Evolutionary conservation across 1,140 invertebrate genomes (phyloP), one percentile per base, ranked within the genome.

Genomic region (Cyrtorhinus lividipennis): DNA sequence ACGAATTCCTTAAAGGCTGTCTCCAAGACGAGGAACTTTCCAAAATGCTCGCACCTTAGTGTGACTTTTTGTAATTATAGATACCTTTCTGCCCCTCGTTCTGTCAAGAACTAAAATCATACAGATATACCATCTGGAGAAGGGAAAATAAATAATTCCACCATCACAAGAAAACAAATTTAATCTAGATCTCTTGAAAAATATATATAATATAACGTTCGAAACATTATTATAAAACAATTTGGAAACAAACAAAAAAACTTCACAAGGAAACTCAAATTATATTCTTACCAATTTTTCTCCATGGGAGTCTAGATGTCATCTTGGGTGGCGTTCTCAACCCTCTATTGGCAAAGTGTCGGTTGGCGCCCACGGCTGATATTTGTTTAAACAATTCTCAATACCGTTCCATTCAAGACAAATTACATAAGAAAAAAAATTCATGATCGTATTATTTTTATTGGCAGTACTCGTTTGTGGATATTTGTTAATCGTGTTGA

Each of bases 1-100:
- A 98, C 66, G 96, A 99, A 77, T 99, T 99, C 77, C 85, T 99
- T 24, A 95, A 97, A 75, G 96, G 96, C 56, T 99, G 96, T 74
- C 84, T 98, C 70, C 92, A 97, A 73, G 96, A 99, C 73, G 93
- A 95, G 75, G 91, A 95, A 72, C 81, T 98, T 44, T 95, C 91
- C 62, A 93, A 94, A 77, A 94, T 95, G 89, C 78, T 95, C 68
- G 88, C 90, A 68, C 90, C 90, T 79, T 91, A 90, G 88, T 80
- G 73, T 67, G 48, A 66, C 63, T 62, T 61, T 26, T 64, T 25
- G 48, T 38, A 25, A 24, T 53, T 45, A 15, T 15, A 63, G 20
- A 59, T 63, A 30, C 53, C 56, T 63, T n/a, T 63, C 26, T 20
- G 5, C 48, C 20, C 48, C 20, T 53, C 48, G 8, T 53, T 20